A percentile compares a stretch with the other conserved stretches of the same genome.
These are phyloP conservation scores for Tiaroga cobitis DNA, from an alignment of 2,797 vertebrate species.

Conservation along the genomic window DNA sequence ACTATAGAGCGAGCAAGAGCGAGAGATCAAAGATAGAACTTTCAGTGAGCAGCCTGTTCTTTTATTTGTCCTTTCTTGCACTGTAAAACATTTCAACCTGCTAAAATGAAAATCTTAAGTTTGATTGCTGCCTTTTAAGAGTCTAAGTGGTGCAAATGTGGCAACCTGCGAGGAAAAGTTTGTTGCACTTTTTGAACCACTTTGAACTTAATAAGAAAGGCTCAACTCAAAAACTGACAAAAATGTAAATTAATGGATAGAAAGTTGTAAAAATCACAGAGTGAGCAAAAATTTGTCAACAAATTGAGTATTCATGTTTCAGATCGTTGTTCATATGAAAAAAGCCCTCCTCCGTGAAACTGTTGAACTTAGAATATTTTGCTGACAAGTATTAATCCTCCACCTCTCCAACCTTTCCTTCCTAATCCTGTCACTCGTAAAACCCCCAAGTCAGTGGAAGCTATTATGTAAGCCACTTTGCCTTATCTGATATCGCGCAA, in stretches of 20 bases:
- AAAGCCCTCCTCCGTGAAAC: background rate
- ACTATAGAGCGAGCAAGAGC: conserved; percentile 35
- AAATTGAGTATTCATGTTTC: background rate
- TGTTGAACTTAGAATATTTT: background rate
- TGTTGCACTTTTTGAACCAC: background rate
- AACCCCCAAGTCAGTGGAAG: conserved; percentile 27
- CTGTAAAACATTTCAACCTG: background rate
- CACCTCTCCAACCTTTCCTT: background rate
- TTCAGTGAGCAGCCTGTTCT: background rate
- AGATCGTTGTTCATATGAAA: background rate
- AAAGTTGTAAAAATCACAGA: background rate
- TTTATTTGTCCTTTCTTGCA: background rate
- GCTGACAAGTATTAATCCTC: background rate
- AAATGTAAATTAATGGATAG: background rate
- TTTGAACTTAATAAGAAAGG: background rate
- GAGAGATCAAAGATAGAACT: conserved; percentile 31
- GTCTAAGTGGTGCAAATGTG: background rate
- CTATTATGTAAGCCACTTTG: conserved; percentile 38
- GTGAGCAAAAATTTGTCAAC: background rate
- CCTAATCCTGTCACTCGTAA: conserved; percentile 46
- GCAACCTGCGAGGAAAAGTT: background rate
- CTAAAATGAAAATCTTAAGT: background rate
- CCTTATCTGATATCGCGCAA: conserved; percentile 49
- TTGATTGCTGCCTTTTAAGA: background rate
- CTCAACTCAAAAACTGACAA: background rate